phyloP scores from a whole-genome alignment of 2,113 vertebrate genomes.

The Lepus timidus region DNA sequence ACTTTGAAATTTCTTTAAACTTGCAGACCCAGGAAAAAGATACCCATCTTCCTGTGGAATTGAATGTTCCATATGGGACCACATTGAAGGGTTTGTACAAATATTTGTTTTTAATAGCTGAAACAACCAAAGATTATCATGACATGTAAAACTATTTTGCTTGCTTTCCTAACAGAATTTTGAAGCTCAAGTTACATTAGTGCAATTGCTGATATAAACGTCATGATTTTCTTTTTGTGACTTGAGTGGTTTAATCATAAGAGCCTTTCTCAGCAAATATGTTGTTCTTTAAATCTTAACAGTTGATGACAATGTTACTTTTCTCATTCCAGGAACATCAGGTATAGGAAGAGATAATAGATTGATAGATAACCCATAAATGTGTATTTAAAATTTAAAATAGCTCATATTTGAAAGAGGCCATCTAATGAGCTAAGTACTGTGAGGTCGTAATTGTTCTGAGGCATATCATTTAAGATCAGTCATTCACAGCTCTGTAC shows the following conservation, averaged over 20 bases:
- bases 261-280: background rate
- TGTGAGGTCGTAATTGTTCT: constrained; percentile 2
- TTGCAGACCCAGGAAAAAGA: background rate
- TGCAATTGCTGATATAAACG: background rate
- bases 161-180: background rate
- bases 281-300: background rate
- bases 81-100: background rate
- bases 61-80: background rate
- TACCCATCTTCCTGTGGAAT: background rate
- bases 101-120: constrained; percentile 6
- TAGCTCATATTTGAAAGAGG: background rate
- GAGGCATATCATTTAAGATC: background rate
- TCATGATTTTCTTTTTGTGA: background rate
- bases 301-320: background rate
- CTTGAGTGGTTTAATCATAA: background rate
- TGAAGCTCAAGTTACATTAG: background rate
- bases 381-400: background rate
- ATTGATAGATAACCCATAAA: no score
- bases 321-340: background rate
- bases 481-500: background rate
- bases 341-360: background rate
- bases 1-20: constrained; percentile 22
- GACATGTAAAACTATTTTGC: background rate
- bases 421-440: background rate
- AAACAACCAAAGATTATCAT: background rate